Percentiles rank a stretch among this genome's conserved stretches.
Conservation (phyloP, 2,888 invertebrate species). For the Zaprionus obscuricornis region DNA sequence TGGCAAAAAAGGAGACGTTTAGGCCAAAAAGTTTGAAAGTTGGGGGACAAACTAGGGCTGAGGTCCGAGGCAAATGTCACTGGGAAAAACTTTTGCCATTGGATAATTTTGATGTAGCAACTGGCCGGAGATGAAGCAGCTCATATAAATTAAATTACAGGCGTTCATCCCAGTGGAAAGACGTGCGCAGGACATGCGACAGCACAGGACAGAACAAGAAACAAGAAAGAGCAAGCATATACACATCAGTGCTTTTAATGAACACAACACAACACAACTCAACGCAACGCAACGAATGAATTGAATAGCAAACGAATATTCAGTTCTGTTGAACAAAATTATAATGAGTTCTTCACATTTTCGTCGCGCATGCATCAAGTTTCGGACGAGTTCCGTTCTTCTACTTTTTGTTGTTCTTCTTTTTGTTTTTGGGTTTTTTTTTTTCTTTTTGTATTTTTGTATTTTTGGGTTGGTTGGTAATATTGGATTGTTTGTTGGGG, state of each 20-base stretch:
- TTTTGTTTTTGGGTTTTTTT: conserved; percentile 17
- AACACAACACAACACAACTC: conserved; percentile 1
- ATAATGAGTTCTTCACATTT: conserved; percentile 58
- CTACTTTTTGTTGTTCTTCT: conserved; percentile 5
- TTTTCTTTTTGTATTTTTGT: conserved; percentile 18
- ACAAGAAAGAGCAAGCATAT: conserved; percentile 14
- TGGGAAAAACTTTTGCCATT: conserved; percentile 48
- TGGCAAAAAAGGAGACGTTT: neutral
- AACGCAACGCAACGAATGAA: conserved; percentile 30
- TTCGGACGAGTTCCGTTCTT: conserved; percentile 14
- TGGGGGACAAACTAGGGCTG: neutral
- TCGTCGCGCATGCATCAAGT: conserved; percentile 19
- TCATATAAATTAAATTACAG: conserved; percentile 68
- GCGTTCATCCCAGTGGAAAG: conserved; percentile 12
- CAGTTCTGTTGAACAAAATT: conserved; percentile 53
- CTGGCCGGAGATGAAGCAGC: conserved; percentile 30
- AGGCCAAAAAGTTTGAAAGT: neutral
- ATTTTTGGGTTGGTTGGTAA: conserved; percentile 12
- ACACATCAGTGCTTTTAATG: conserved; percentile 38
- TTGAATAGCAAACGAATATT: conserved; percentile 53
- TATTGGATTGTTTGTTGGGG: conserved; percentile 31
- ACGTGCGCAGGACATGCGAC: conserved; percentile 10
- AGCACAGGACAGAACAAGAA: neutral
- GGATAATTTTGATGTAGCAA: conserved; percentile 48
- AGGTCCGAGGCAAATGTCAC: conserved; percentile 37